Base-by-base conservation (phyloP, 2,113 vertebrate genomes). In the Patagioenas fasciata region DNA sequence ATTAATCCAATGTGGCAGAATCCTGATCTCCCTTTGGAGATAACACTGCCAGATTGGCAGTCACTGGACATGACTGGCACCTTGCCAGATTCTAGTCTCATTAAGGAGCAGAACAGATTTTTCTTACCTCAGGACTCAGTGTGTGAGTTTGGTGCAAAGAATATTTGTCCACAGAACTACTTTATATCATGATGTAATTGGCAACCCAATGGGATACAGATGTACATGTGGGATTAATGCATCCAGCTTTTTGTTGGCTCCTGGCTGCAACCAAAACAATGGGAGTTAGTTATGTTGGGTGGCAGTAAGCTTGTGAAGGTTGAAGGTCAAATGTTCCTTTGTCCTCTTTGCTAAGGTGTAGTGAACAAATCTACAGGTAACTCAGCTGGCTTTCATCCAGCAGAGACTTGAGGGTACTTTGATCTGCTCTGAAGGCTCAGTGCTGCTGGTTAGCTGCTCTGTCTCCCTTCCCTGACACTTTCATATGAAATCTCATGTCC, bases 41-140 rank as follows among this genome's bases (percentile, higher is more conserved):
- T 10, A 14, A 20, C 34, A 8, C 21, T 83, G 67, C 72, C 72
- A 70, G 80, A 72, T 77, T 92, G 91, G 60, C 88, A 84, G 51
- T 91, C 51, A 38, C 42, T 70, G 60, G 88, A 71, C 9, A 4
- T 81, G 77, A 62, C 61, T 88, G 92, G 88, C 85, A 61, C 40
- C 11, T 69, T 14, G 79, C 79, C 82, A 93, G 65, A 54, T 64
- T 88, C 24, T 56, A 28, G 25, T 77, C 88, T 93, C n/a, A 53
- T 89, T 88, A 83, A 69, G 70, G 44, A 88, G 74, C 34, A 70
- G 71, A 95, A 88, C 82, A 95, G 88, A 91, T 94, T 94, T 95
- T 82, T 89, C 48, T 61, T 90, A 80, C 58, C 54, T 85, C 58
- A 70, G n/a, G 66, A 85, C 44, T 85, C 56, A 24, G 42, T 81